Percentiles rank a stretch among this genome's conserved stretches.
Evolutionary conservation across 2,797 vertebrate species (phyloP).

Genomic region (Gorsachius magnificus): DNA sequence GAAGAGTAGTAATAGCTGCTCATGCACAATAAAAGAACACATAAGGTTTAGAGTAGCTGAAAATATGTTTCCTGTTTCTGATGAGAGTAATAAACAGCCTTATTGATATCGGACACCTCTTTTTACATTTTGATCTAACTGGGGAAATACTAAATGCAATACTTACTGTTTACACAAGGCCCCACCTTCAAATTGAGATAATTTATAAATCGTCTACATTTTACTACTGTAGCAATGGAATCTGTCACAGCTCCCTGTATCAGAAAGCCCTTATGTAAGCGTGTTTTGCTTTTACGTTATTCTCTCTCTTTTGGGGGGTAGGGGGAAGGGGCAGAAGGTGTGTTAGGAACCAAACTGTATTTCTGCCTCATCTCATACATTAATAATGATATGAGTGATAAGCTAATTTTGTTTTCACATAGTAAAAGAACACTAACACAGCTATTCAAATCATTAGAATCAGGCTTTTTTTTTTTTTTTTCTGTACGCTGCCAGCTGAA

Average conservation of each 20-base stretch:
- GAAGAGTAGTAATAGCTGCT: conserved; percentile 13
- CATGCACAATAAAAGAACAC: conserved; percentile 35
- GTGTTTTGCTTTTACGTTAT: not conserved
- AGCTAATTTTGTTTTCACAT: conserved; percentile 58
- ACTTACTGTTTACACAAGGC: not conserved
- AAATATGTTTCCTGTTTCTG: conserved; percentile 16
- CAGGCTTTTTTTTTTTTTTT: not conserved
- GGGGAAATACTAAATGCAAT: conserved; percentile 35
- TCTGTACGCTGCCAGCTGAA: conserved; percentile 35
- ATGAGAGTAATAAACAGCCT: conserved; percentile 14
- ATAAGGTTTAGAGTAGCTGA: conserved; percentile 22
- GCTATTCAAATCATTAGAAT: conserved; percentile 55
- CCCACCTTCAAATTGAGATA: conserved; percentile 25
- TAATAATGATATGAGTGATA: conserved; percentile 54
- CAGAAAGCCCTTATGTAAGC: conserved; percentile 13
- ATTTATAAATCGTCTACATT: conserved; percentile 10
- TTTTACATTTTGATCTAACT: conserved; percentile 23
- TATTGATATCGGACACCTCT: not conserved
- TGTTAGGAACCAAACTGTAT: not conserved
- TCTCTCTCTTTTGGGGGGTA: not conserved
- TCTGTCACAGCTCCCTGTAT: not conserved
- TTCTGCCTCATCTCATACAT: conserved; percentile 57
- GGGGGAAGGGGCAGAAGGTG: not conserved
- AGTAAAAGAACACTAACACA: conserved; percentile 45
- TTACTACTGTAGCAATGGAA: not conserved